Conservation (phyloP, 1,140 invertebrate genomes). For the Psix sp. region DNA sequence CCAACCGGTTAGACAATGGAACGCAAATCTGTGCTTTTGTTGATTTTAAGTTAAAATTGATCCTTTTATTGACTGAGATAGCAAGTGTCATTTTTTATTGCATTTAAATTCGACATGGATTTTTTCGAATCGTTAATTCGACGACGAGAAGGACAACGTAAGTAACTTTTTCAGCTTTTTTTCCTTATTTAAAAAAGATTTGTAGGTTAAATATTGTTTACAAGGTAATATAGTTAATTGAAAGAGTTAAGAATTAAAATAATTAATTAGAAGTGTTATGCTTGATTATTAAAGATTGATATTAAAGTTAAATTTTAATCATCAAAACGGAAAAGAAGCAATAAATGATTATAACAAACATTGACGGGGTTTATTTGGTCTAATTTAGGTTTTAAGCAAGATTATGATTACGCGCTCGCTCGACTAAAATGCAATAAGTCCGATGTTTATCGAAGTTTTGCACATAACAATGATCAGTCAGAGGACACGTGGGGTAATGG, state of each 20-base stretch:
- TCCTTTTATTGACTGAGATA: too few relatives aligned
- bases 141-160: constrained; percentile 69
- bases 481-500: constrained; percentile 55
- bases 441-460: constrained; percentile 71
- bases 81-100: neutral
- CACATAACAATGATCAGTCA: constrained; percentile 64
- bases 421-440: constrained; percentile 68
- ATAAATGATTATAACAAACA: constrained; percentile 1
- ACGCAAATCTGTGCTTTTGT: neutral
- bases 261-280: too few relatives aligned
- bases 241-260: neutral
- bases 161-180: constrained; percentile 36
- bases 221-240: neutral
- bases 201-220: constrained; percentile 7
- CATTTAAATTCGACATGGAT: constrained; percentile 66
- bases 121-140: constrained; percentile 61
- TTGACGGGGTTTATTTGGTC: neutral
- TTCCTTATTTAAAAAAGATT: neutral
- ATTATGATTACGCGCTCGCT: constrained; percentile 68
- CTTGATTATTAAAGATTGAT: too few relatives aligned
- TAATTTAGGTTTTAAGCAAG: constrained; percentile 60
- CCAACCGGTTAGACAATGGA: neutral
- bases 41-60: neutral
- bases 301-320: neutral
- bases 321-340: neutral